A percentile compares a stretch with the other conserved stretches of the same genome.
phyloP scores from a whole-genome alignment of 37 sponge, comb jelly and placozoan genomes.

The Bolinopsis microptera region DNA sequence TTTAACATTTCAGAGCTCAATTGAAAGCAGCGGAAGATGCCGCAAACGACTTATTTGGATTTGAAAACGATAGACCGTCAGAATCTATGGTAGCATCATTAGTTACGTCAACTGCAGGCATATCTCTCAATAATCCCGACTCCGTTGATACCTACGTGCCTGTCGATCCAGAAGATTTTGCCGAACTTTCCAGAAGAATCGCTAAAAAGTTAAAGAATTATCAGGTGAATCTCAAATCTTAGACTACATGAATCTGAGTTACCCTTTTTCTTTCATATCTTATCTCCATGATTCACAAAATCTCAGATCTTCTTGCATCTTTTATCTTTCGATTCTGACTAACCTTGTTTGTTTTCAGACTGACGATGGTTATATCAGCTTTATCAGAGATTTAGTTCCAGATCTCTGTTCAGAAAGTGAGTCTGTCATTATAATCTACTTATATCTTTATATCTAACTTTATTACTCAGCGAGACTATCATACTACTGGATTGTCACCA shows the following conservation, averaged over 20 bases:
- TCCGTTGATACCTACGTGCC: conserved; percentile 19
- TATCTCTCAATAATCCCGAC: conserved; percentile 3
- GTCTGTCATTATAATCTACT: background rate
- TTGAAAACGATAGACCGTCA: background rate
- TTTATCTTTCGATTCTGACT: too few relatives aligned
- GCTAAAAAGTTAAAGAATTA: conserved; percentile 33
- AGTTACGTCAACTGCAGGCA: background rate
- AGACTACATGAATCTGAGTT: background rate
- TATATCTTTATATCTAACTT: background rate
- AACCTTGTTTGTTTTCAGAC: background rate
- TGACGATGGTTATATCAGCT: conserved; percentile 47
- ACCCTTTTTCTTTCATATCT: background rate
- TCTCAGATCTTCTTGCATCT: background rate
- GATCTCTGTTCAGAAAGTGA: conserved; percentile 30
- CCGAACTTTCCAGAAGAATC: conserved; percentile 28
- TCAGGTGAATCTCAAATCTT: too few relatives aligned
- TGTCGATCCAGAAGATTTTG: conserved; percentile 24
- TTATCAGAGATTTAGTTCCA: conserved; percentile 9
- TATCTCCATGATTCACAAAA: background rate
- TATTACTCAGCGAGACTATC: too few relatives aligned
- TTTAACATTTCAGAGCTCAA: conserved; percentile 4
- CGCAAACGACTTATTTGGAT: conserved; percentile 51
- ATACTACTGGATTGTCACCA: too few relatives aligned
- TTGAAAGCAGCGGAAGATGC: background rate
- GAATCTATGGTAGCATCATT: background rate